phyloP scores from a whole-genome alignment of 2,113 vertebrate genomes.

The Mixornis gularis region DNA sequence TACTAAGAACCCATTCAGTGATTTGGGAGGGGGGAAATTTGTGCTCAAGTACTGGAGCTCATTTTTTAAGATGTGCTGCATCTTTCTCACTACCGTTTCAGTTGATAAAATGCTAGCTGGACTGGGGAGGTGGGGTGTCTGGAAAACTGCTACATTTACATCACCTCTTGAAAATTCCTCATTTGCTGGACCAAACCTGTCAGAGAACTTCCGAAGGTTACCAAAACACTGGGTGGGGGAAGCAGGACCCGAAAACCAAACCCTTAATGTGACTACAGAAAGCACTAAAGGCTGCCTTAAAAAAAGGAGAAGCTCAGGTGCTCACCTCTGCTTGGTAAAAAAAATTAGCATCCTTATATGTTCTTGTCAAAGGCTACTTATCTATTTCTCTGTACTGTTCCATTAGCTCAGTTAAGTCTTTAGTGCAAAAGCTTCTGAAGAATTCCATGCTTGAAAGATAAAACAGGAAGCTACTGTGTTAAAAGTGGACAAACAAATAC shows the following conservation, averaged over 20 bases:
- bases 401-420: not conserved
- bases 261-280: not conserved
- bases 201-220: not conserved
- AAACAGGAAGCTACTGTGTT: not conserved
- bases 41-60: not conserved
- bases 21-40: not conserved
- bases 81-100: not conserved
- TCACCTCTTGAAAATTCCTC: not conserved
- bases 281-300: not conserved
- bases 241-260: not conserved
- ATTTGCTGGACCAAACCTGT: not conserved
- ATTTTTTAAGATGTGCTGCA: not conserved
- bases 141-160: not conserved
- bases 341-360: not conserved
- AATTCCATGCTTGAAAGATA: conserved; percentile 16
- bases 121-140: not conserved
- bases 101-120: not conserved
- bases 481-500: not conserved
- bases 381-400: not conserved
- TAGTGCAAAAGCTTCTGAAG: not conserved
- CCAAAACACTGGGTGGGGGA: accelerated
- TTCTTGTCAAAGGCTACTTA: not conserved
- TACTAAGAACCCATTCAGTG: not conserved
- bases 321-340: not conserved
- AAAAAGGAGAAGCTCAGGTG: not conserved